Evolutionary conservation across 1,140 invertebrate species (phyloP).

Genomic region (Sitophilus oryzae): DNA sequence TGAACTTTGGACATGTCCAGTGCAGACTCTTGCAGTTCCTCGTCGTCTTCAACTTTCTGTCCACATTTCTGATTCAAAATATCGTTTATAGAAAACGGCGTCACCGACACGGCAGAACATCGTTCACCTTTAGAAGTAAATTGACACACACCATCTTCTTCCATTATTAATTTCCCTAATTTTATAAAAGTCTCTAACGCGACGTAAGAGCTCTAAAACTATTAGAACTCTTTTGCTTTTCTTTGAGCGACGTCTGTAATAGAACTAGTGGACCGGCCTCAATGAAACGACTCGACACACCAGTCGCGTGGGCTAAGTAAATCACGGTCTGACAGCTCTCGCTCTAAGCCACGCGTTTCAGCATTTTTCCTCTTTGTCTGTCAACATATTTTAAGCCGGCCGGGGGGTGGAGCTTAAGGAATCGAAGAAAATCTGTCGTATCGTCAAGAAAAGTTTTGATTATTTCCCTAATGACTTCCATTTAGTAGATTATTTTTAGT

Average conservation of each 20-base stretch:
- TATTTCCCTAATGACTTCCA: slow-evolving; percentile 15
- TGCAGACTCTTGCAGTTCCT: slow-evolving; percentile 40
- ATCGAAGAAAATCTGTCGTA: slow-evolving; percentile 25
- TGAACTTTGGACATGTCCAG: slow-evolving; percentile 44
- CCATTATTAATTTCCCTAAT: slow-evolving; percentile 12
- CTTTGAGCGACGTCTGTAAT: slow-evolving; percentile 21
- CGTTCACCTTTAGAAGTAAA: slow-evolving; percentile 24
- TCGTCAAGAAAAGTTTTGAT: slow-evolving; percentile 23
- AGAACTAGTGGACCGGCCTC: slow-evolving; percentile 28
- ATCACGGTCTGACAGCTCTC: slow-evolving; percentile 19
- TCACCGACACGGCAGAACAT: slow-evolving; percentile 44
- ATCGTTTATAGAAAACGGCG: slow-evolving; percentile 71
- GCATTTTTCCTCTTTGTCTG: slow-evolving; percentile 19
- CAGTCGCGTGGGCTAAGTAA: slow-evolving; percentile 26
- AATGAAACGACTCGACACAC: slow-evolving; percentile 31
- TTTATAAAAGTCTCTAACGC: background rate
- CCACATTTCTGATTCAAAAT: slow-evolving; percentile 55
- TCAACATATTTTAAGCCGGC: slow-evolving; percentile 30
- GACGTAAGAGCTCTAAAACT: slow-evolving; percentile 7
- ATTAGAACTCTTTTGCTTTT: slow-evolving; percentile 10
- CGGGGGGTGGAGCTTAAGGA: slow-evolving; percentile 28
- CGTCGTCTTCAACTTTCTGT: slow-evolving; percentile 36
- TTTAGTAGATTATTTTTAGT: slow-evolving; percentile 15
- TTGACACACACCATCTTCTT: slow-evolving; percentile 25
- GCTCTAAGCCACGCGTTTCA: slow-evolving; percentile 1